Evolutionary conservation across 2,888 invertebrate species (phyloP).

Genomic region (Xylota sylvarum): DNA sequence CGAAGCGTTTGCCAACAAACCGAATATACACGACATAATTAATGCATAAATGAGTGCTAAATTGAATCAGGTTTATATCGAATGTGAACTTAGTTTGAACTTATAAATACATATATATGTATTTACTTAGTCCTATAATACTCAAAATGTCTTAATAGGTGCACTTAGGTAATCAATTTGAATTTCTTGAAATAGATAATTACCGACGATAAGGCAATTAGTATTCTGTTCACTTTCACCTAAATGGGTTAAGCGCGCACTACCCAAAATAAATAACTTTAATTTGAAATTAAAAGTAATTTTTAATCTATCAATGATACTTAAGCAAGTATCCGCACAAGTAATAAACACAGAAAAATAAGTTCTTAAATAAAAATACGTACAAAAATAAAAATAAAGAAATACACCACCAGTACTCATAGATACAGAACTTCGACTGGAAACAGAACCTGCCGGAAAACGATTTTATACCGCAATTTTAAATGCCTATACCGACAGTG

Average conservation of each 20-base stretch:
- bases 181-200: constrained; percentile 2
- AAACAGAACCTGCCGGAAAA: constrained; percentile 30
- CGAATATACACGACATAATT: constrained; percentile 5
- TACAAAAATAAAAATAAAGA: neutral
- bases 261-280: neutral
- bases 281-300: neutral
- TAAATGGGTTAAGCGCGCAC: neutral
- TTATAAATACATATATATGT: neutral
- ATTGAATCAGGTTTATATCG: neutral
- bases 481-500: neutral
- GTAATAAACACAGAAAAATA: neutral
- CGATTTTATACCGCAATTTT: constrained; percentile 58
- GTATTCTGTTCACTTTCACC: constrained; percentile 2
- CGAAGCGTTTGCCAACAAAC: neutral
- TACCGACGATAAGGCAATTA: neutral
- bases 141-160: neutral
- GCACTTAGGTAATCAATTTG: neutral
- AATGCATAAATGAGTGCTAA: constrained; percentile 6
- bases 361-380: neutral
- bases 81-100: constrained; percentile 7
- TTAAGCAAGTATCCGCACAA: neutral
- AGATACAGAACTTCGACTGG: constrained; percentile 49
- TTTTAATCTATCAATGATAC: neutral
- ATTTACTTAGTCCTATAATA: neutral
- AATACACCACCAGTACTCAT: constrained; percentile 18